A percentile compares a stretch with the other conserved stretches of the same genome.
phyloP scores from a whole-genome alignment of 2,888 invertebrate species.

The Epistrophe eligans region DNA sequence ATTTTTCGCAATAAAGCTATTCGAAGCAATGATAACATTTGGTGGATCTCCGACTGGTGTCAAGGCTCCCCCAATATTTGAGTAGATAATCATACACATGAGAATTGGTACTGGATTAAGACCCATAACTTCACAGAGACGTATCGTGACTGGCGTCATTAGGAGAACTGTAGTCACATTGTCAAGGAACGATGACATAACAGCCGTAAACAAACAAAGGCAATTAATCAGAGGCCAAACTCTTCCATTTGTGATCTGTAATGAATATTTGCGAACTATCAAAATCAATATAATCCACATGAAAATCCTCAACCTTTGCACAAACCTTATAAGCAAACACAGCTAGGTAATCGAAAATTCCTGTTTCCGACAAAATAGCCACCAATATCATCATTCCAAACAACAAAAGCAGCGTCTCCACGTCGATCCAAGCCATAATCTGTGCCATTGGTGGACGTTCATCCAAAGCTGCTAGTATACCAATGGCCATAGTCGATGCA shows the following conservation, averaged over 20 bases:
- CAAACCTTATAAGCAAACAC: slow-evolving; percentile 88
- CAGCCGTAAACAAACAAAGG: slow-evolving; percentile 88
- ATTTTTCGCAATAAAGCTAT: slow-evolving; percentile 83
- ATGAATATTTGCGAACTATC: background rate
- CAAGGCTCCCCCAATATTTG: slow-evolving; percentile 95
- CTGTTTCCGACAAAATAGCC: slow-evolving; percentile 90
- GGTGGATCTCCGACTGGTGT: slow-evolving; percentile 97
- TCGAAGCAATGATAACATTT: slow-evolving; percentile 84
- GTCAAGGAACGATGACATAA: slow-evolving; percentile 90
- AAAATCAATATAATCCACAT: background rate
- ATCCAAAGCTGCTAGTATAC: slow-evolving; percentile 88
- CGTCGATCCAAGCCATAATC: slow-evolving; percentile 90
- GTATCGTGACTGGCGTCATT: slow-evolving; percentile 91
- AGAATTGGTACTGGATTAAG: slow-evolving; percentile 94
- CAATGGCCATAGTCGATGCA: slow-evolving; percentile 89
- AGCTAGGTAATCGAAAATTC: slow-evolving; percentile 91
- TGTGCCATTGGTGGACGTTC: slow-evolving; percentile 89
- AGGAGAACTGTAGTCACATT: slow-evolving; percentile 91
- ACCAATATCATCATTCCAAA: slow-evolving; percentile 94
- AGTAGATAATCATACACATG: slow-evolving; percentile 94
- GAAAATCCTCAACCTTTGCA: background rate
- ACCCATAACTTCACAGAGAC: slow-evolving; percentile 94
- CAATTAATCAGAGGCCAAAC: slow-evolving; percentile 90
- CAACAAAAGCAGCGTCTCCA: slow-evolving; percentile 88
- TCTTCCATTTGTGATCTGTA: slow-evolving; percentile 88